Conservation (phyloP, 1,140 invertebrate species). For the Physella acuta region DNA sequence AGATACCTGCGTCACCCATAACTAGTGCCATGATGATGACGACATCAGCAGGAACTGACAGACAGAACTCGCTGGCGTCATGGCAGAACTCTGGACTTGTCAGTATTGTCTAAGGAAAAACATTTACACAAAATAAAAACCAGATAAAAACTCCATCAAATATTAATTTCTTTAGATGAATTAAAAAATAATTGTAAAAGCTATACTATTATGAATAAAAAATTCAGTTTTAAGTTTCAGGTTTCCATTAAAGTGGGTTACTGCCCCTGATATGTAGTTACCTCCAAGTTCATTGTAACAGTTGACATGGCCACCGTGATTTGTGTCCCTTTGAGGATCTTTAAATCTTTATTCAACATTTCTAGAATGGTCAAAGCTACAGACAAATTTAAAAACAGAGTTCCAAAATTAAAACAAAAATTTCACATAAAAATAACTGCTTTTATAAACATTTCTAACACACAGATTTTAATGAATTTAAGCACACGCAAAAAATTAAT, state of each 20-base stretch:
- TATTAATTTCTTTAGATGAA: neutral
- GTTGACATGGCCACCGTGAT: slow-evolving; percentile 3
- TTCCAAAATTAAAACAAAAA: neutral
- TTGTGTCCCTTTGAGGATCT: neutral
- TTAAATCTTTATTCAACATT: slow-evolving; percentile 17
- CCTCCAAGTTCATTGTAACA: neutral
- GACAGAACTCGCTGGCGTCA: slow-evolving; percentile 12
- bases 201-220: neutral
- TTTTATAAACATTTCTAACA: neutral
- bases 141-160: neutral
- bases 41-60: slow-evolving; percentile 10
- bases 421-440: neutral
- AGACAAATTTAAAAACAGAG: neutral
- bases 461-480: too few relatives aligned
- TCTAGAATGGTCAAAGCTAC: slow-evolving; percentile 4
- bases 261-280: too few relatives aligned
- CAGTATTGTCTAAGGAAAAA: slow-evolving; percentile 4
- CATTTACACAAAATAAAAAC: neutral
- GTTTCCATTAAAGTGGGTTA: too few relatives aligned
- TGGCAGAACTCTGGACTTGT: neutral
- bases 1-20: neutral
- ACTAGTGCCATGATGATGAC: neutral
- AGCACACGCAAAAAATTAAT: too few relatives aligned
- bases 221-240: too few relatives aligned
- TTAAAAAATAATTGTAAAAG: neutral